phyloP scores from a whole-genome alignment of 2,888 invertebrate species.

The Coremacera marginata region DNA sequence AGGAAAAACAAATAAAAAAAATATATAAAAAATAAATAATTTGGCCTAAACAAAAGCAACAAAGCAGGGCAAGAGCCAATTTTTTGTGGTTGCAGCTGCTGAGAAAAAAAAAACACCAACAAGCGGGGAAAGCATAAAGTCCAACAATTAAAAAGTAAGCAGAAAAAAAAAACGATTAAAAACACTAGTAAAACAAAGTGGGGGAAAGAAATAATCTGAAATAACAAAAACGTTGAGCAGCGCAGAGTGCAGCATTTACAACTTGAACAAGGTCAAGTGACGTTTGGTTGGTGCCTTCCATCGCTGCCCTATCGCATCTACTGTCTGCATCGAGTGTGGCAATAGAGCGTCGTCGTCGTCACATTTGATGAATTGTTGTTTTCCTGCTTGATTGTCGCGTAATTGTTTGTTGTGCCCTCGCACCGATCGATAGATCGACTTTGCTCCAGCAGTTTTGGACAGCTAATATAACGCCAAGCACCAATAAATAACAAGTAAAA shows the following conservation, averaged over 20 bases:
- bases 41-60: slow-evolving; percentile 4
- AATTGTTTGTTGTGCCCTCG: slow-evolving; percentile 17
- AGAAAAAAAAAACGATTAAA: slow-evolving; percentile 27
- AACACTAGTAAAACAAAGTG: slow-evolving; percentile 26
- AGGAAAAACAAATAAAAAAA: too few species aligned
- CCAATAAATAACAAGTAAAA: background rate
- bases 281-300: slow-evolving; percentile 37
- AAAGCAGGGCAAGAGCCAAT: slow-evolving; percentile 38
- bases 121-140: background rate
- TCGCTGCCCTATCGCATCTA: background rate
- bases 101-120: slow-evolving; percentile 18
- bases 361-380: slow-evolving; percentile 9
- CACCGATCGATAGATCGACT: background rate
- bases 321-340: slow-evolving; percentile 1
- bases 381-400: slow-evolving; percentile 12
- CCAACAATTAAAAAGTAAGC: slow-evolving; percentile 18
- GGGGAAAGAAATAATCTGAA: slow-evolving; percentile 17
- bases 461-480: background rate
- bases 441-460: background rate
- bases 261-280: slow-evolving; percentile 51
- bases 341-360: background rate
- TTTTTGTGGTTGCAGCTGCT: slow-evolving; percentile 25
- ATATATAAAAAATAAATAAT: slow-evolving; percentile 6
- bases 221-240: slow-evolving; percentile 11
- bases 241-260: slow-evolving; percentile 37